Evolutionary conservation across 2,888 invertebrate genomes (phyloP), one percentile per base, ranked within the genome.

Genomic region (Camponotus fellah): DNA sequence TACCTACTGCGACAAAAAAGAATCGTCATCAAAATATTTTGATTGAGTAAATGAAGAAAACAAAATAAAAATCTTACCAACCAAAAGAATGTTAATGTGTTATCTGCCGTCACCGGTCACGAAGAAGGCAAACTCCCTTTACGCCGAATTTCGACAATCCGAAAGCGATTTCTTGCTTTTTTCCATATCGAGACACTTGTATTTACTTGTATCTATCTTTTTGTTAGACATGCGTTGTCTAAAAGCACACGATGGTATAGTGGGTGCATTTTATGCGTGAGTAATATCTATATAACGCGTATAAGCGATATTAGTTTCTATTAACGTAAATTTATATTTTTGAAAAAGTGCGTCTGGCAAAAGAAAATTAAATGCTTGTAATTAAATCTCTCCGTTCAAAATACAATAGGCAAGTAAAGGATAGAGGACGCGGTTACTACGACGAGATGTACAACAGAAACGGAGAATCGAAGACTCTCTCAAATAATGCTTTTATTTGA

Each of bases 71-170:
- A 85, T 92, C 94, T 94, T 94, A 94, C 94, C 94, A 93, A 94
- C 87, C 87, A 91, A 93, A 93, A 94, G 90, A 84, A 89, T 90
- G 93, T 94, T 94, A 94, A 93, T 91, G 91, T 92, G 92, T 94
- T 94, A 94, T 94, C 94, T 89, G 93, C 94, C 94, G 90, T 92
- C 94, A 94, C 93, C 94, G 91, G 89, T 89, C 85, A 90, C 72
- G 89, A 80, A 77, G 89, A 80, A 77, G 76, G 76, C 43, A 74
- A 84, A 82, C 58, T 82, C 83, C 87, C 83, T 72, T 37, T 69
- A 85, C 66, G 83, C 34, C 72, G 66, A 79, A 83, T 72, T 88
- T 87, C 56, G 34, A 71, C 82, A 76, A 83, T 77, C 75, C 77
- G 81, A 77, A 80, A 77, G 58, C 84, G 71, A 76, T 85, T 76